Base-by-base conservation (phyloP, 2,888 invertebrate species). In the Hirtodrosophila confusa region DNA sequence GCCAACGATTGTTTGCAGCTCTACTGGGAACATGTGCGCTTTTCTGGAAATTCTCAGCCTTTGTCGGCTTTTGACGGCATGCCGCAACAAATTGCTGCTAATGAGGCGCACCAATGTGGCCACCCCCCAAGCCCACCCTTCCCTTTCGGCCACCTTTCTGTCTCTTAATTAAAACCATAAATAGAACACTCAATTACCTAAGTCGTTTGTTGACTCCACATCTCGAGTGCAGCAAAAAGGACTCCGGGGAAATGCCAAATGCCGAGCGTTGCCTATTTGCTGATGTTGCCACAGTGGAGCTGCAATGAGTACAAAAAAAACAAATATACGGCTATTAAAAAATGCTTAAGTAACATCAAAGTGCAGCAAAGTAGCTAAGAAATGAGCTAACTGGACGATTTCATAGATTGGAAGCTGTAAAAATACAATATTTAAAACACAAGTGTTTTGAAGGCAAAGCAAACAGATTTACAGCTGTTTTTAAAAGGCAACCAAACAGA, bases 1-100 rank as follows among this genome's bases (percentile, higher is more conserved):
- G 17, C 17, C 1, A 17, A 17, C 17, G 17, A 17, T 17, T 17
- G 17, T 17, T 31, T 31, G 0, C 7, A 8, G 7, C 31, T 31
- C 31, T 31, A 31, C 23, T 53, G 49, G 45, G 11, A 41, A 31
- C 54, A 49, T 45, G 8, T 40, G 23, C 40, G 36, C 47, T 55
- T 65, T 49, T 37, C 10, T 31, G 61, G 44, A 53, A 58, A 51
- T 23, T 8, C 39, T 53, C 29, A 9, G 39, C 62, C 56, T 73
- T 70, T 70, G 71, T 60, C 31, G 31, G 45, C 45, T 35, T 35
- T 33, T 41, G 69, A 50, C 71, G 60, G 80, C 73, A 68, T 73
- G 67, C 74, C 8, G 53, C 64, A 85, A 66, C 83, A 83, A 86
- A 83, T 86, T 80, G 83, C 78, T 74, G 76, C 86, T 84, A 83